Percentiles rank a stretch among this genome's conserved stretches.
Evolutionary conservation across 2,113 vertebrate genomes (phyloP).

Genomic region (Taurulus bubalis): DNA sequence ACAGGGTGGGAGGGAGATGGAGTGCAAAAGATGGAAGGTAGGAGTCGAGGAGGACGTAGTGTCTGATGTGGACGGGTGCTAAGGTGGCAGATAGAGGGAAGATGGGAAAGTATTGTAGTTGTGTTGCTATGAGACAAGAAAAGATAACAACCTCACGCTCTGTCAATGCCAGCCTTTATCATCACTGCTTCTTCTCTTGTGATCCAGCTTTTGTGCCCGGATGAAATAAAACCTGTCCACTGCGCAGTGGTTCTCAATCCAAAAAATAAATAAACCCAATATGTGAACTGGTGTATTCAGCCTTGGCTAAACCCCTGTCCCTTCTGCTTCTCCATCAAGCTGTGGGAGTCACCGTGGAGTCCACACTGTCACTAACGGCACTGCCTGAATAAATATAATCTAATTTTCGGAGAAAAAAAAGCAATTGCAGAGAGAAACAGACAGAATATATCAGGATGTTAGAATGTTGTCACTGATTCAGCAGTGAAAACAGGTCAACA

Average conservation of each 20-base stretch:
- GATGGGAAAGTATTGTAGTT: constrained; percentile 7
- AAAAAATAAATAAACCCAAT: background rate
- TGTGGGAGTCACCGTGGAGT: background rate
- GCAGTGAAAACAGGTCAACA: background rate
- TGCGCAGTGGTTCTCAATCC: background rate
- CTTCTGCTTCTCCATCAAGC: background rate
- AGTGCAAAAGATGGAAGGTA: constrained; percentile 10
- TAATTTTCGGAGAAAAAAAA: background rate
- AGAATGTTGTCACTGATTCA: background rate
- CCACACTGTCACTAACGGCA: background rate
- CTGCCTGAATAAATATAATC: background rate
- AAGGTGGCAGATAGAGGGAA: background rate
- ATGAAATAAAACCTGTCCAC: background rate
- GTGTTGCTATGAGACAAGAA: constrained; percentile 23
- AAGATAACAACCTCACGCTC: constrained; percentile 32
- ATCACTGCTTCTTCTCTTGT: background rate
- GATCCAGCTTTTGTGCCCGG: background rate
- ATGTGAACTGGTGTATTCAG: background rate
- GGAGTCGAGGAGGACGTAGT: background rate
- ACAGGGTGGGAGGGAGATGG: background rate
- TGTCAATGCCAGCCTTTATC: background rate
- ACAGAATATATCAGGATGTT: background rate
- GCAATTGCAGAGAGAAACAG: background rate
- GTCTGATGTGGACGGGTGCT: constrained; percentile 10
- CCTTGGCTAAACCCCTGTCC: no score